These are phyloP conservation scores for Oryzias curvinotus DNA, from an alignment of 2,113 vertebrate species.

Conservation along the genomic window DNA sequence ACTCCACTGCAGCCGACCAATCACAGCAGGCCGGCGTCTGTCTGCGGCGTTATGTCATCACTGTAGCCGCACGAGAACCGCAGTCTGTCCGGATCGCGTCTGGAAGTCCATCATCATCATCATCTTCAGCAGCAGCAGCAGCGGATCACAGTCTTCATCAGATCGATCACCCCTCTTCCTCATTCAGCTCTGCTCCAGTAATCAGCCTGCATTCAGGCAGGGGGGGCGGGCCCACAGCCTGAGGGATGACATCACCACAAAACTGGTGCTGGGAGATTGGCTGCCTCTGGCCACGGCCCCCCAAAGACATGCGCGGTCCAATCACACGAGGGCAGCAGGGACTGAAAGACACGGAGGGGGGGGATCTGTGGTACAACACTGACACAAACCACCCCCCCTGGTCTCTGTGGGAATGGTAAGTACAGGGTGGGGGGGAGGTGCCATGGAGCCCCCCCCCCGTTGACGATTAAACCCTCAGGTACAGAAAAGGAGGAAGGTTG, in stretches of 20 bases:
- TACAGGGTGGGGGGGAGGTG: no score
- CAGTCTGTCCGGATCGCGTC: background rate
- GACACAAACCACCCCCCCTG: conserved; percentile 16
- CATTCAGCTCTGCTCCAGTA: conserved; percentile 23
- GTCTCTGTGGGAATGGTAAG: background rate
- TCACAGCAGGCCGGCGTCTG: background rate
- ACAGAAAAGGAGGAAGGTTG: no score
- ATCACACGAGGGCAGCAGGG: conserved; percentile 18
- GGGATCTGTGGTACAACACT: conserved; percentile 47
- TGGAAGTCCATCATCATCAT: background rate
- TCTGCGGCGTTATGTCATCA: background rate
- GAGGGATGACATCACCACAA: conserved; percentile 56
- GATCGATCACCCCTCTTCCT: conserved; percentile 36
- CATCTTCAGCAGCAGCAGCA: background rate
- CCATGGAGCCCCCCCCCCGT: no score
- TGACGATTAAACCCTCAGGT: no score
- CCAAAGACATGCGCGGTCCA: conserved; percentile 11
- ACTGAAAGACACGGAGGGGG: conserved; percentile 46
- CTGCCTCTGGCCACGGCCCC: conserved; percentile 35
- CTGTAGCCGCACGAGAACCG: no score
- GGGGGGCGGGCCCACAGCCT: conserved; percentile 38
- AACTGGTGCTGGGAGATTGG: conserved; percentile 33
- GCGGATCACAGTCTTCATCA: conserved; percentile 30
- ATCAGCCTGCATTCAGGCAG: conserved; percentile 50
- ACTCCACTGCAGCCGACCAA: background rate